Evolutionary conservation across 1,140 invertebrate genomes (phyloP).

Genomic region (Ips nitidus): DNA sequence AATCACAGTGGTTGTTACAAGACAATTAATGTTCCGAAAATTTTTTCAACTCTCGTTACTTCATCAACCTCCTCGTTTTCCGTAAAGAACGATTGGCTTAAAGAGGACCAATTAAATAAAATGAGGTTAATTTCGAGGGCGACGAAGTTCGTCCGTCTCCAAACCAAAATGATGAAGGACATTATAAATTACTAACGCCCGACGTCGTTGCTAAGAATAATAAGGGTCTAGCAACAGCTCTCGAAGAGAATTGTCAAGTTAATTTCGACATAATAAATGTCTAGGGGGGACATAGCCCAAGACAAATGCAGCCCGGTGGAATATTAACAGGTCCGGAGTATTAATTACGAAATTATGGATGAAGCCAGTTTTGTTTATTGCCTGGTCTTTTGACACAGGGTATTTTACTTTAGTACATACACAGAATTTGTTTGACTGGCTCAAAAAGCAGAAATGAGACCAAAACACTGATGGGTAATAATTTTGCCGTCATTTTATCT

Average conservation of each 20-base stretch:
- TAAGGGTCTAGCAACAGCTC: background rate
- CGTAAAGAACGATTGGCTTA: background rate
- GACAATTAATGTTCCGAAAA: background rate
- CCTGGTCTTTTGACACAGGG: no score
- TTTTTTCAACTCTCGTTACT: background rate
- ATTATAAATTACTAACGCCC: conserved; percentile 1
- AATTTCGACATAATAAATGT: conserved; percentile 10
- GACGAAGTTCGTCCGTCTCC: background rate
- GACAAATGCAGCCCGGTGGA: background rate
- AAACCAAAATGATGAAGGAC: conserved; percentile 1
- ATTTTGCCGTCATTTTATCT: no score
- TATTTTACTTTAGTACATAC: no score
- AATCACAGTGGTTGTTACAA: no score
- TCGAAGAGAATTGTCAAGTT: conserved; percentile 14
- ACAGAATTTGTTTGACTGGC: no score
- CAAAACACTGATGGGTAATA: no score
- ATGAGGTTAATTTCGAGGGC: conserved; percentile 1
- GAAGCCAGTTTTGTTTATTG: no score
- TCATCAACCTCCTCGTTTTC: background rate
- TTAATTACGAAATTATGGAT: background rate
- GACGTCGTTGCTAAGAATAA: conserved; percentile 1
- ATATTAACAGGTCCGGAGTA: conserved; percentile 1
- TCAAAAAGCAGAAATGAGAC: no score
- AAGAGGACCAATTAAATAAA: background rate
- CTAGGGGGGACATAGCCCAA: background rate